These are phyloP conservation scores for Tichodroma muraria DNA, from an alignment of 2,113 vertebrate genomes.

Conservation along the genomic window DNA sequence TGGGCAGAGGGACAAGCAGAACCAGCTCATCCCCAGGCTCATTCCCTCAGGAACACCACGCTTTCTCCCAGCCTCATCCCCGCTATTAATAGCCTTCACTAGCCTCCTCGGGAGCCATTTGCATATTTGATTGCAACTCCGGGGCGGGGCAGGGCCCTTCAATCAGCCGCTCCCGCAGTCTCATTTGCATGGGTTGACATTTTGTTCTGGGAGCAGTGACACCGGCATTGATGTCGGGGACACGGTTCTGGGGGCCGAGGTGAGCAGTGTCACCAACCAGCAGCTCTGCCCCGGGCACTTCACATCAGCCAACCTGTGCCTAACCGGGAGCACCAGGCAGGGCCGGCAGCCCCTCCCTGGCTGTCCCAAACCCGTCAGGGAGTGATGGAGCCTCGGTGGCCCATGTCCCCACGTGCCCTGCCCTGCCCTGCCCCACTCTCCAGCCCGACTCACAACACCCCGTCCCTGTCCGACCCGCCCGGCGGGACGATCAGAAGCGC, in stretches of 20 bases:
- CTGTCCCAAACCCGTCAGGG: not conserved
- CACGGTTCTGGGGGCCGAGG: not conserved
- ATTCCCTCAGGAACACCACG: not conserved
- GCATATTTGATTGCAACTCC: conserved; percentile 73
- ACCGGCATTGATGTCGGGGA: not conserved
- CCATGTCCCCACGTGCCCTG: not conserved
- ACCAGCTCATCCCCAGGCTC: not conserved
- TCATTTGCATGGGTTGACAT: conserved; percentile 74
- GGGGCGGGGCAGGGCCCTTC: conserved; percentile 61
- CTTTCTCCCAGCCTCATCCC: not conserved
- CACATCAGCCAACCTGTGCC: not conserved
- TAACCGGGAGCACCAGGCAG: rapidly evolving
- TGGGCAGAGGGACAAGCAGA: not conserved
- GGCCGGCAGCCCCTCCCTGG: not conserved
- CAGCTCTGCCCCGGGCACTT: not conserved
- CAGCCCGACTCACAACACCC: not conserved
- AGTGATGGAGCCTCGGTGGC: not conserved
- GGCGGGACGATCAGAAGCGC: not conserved
- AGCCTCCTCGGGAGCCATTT: conserved; percentile 62
- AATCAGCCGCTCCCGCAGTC: conserved; percentile 58
- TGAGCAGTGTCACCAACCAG: not conserved
- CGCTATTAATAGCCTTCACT: conserved; percentile 49
- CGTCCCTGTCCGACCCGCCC: not conserved
- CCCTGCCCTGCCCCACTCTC: not conserved
- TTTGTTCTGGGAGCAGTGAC: conserved; percentile 44